Evolutionary conservation across 2,113 vertebrate species (phyloP).

Genomic region (Lethenteron reissneri): DNA sequence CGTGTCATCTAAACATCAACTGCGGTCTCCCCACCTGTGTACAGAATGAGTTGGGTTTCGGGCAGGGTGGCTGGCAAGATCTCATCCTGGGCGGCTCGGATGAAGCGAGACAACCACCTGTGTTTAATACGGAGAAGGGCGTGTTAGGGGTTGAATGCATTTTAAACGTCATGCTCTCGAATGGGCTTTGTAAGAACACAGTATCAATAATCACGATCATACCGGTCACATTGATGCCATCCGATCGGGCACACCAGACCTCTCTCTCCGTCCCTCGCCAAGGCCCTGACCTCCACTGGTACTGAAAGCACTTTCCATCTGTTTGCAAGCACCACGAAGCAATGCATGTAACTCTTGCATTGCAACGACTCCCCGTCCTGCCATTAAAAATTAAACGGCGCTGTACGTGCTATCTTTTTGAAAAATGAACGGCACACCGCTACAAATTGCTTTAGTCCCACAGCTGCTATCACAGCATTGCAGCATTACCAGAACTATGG

Average conservation of each 20-base stretch:
- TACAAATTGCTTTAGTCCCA: too few relatives aligned
- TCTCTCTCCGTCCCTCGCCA: constrained; percentile 56
- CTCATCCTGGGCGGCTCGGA: constrained; percentile 17
- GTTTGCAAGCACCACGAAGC: constrained; percentile 8
- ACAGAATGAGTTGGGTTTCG: constrained; percentile 57
- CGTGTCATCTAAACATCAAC: too few relatives aligned
- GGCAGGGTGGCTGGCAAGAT: constrained; percentile 64
- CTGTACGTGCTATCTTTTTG: too few relatives aligned
- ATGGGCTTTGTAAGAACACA: too few relatives aligned
- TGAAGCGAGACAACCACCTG: constrained; percentile 4
- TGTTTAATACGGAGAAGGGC: too few relatives aligned
- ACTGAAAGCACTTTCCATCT: constrained; percentile 78
- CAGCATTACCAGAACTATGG: too few relatives aligned
- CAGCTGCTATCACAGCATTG: too few relatives aligned
- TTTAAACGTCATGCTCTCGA: too few relatives aligned
- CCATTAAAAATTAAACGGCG: too few relatives aligned
- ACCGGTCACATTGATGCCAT: constrained; percentile 88
- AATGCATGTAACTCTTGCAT: neutral
- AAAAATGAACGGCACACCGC: too few relatives aligned
- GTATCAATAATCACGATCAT: constrained; percentile 10
- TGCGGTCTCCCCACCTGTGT: constrained; percentile 29
- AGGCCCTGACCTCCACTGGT: constrained; percentile 55
- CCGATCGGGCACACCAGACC: constrained; percentile 82
- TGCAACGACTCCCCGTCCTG: too few relatives aligned
- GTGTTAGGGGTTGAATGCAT: too few relatives aligned